Base-by-base conservation (phyloP, 2,113 vertebrate species). In the Ceyx margarethae region DNA sequence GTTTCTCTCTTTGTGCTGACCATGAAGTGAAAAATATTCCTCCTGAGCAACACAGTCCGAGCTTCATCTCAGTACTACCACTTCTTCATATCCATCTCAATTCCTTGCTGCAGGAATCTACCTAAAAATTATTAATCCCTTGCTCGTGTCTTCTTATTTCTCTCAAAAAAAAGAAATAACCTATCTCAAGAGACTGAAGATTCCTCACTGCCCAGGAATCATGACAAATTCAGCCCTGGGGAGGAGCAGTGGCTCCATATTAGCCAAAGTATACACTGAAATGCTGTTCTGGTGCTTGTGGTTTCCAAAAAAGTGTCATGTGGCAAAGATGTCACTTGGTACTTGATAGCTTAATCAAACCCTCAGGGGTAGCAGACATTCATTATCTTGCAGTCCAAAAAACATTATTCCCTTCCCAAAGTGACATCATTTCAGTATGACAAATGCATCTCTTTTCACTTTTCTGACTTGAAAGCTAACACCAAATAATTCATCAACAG, bases 211-310 rank as follows among this genome's bases (percentile, higher is more conserved):
- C 56, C 60, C 65, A 77, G 86, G 42, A 95, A 64, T 87, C 89
- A 82, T 87, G 87, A 93, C 78, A 95, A 81, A 93, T 93, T 87
- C 89, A 95, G 68, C 91, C 56, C 91, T 68, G 65, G 89, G 85
- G 94, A 95, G 73, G n/a, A 95, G n/a, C 26, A n/a, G 79, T 85
- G 87, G 60, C 84, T 95, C 64, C 48, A 6, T 0, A 0, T 87
- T 77, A 71, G 91, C 96, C 87, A 93, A 96, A 96, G 53, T 92
- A 95, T 45, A 96, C 91, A 89, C 61, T 71, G 67, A 93, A 96
- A 89, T 77, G 81, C 75, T 92, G 87, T 74, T 93, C 89, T 92
- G 87, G 81, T 94, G 74, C 72, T 81, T 64, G 67, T 1, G 25
- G 81, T 60, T 91, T 96, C 94, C 94, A 95, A 96, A 92, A 25